Evolutionary conservation across 2,113 vertebrate species (phyloP).

Genomic region (Argyrosomus japonicus): DNA sequence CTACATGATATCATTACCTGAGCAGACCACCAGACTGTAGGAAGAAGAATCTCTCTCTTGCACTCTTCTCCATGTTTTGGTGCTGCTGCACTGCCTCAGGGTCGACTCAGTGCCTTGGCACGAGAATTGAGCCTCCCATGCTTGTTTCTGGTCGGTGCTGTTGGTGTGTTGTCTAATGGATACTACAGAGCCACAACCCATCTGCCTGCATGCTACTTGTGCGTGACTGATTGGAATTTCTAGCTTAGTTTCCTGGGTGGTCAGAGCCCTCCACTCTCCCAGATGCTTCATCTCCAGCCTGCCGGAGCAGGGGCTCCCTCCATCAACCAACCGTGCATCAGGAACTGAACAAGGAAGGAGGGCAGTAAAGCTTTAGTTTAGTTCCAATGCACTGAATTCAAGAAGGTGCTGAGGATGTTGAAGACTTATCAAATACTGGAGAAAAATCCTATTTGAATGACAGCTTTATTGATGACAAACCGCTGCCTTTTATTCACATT

Average conservation of each 20-base stretch:
- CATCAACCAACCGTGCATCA: neutral
- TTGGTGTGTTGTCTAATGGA: neutral
- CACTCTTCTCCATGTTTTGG: neutral
- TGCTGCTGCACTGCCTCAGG: neutral
- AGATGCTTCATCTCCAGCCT: slow-evolving; percentile 26
- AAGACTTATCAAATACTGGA: neutral
- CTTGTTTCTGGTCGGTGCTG: neutral
- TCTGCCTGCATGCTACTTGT: slow-evolving; percentile 13
- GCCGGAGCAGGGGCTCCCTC: slow-evolving; percentile 8
- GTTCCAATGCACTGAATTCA: neutral
- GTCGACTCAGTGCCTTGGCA: neutral
- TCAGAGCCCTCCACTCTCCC: slow-evolving; percentile 9
- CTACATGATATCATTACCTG: slow-evolving; percentile 2
- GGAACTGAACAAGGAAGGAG: neutral
- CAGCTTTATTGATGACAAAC: too few species aligned
- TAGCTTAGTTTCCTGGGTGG: accelerated
- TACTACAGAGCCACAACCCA: slow-evolving; percentile 10
- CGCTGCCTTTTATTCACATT: too few species aligned
- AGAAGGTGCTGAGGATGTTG: neutral
- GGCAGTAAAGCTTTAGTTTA: neutral
- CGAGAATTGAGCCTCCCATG: neutral
- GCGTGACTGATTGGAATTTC: neutral
- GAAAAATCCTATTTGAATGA: neutral
- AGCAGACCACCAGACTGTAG: slow-evolving; percentile 12
- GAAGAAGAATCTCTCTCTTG: neutral